A percentile compares a stretch with the other conserved stretches of the same genome.
Conservation (phyloP, 2,797 vertebrate species). For the Fistularia commersonii region DNA sequence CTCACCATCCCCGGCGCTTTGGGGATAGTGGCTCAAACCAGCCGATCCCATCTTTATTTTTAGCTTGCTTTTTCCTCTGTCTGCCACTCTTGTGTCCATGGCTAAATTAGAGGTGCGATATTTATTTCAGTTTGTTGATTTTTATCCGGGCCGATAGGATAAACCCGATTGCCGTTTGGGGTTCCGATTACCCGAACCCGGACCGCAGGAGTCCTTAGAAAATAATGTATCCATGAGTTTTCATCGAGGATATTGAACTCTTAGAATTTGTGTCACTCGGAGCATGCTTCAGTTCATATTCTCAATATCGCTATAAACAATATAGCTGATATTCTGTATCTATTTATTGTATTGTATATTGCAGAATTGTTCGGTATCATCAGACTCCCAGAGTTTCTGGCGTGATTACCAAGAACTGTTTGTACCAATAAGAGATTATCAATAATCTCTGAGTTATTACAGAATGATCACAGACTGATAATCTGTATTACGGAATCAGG, state of each 20-base stretch:
- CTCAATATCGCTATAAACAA: too few species aligned
- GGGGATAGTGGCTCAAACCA: slow-evolving; percentile 49
- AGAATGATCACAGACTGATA: slow-evolving; percentile 29
- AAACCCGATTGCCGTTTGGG: slow-evolving; percentile 22
- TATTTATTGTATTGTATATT: slow-evolving; percentile 32
- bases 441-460: slow-evolving; percentile 47
- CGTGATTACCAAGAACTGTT: slow-evolving; percentile 59
- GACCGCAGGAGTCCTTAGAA: too few species aligned
- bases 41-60: slow-evolving; percentile 57
- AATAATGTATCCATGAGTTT: too few species aligned
- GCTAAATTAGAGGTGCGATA: slow-evolving; percentile 40
- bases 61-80: slow-evolving; percentile 34
- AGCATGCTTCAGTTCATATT: too few species aligned
- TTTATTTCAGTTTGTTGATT: slow-evolving; percentile 20
- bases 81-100: slow-evolving; percentile 33
- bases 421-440: slow-evolving; percentile 56
- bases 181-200: slow-evolving; percentile 39
- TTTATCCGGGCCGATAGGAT: slow-evolving; percentile 1
- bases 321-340: slow-evolving; percentile 17
- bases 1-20: slow-evolving; percentile 43
- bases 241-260: too few species aligned
- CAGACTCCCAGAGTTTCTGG: slow-evolving; percentile 47
- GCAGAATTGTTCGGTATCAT: slow-evolving; percentile 39
- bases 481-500: slow-evolving; percentile 22
- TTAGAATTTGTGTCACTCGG: too few species aligned